A percentile compares a stretch with the other conserved stretches of the same genome.
Evolutionary conservation across 2,113 vertebrate genomes (phyloP).

Genomic region (Chaetura pelagica): DNA sequence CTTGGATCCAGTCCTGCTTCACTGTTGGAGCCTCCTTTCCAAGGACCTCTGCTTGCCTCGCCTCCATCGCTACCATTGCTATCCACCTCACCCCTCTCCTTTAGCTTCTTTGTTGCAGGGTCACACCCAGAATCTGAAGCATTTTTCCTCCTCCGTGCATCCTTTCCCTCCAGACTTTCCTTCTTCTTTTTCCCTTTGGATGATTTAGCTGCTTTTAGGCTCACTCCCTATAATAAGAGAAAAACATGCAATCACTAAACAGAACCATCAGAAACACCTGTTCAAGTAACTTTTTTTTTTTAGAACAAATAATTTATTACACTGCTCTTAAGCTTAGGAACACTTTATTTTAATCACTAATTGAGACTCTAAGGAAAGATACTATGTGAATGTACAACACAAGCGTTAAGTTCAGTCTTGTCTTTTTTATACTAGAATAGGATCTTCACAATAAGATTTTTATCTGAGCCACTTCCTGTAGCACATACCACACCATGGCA

Average conservation of each 20-base stretch:
- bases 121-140: conserved; percentile 90
- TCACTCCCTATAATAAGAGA: conserved; percentile 73
- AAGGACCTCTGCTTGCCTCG: conserved; percentile 81
- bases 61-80: conserved; percentile 81
- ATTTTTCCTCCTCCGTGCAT: conserved; percentile 89
- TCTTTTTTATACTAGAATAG: not conserved
- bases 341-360: not conserved
- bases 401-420: not conserved
- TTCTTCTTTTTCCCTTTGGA: conserved; percentile 88
- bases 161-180: conserved; percentile 87
- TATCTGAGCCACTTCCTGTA: not conserved
- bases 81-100: conserved; percentile 85
- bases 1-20: conserved; percentile 77
- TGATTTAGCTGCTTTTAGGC: conserved; percentile 75
- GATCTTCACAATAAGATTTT: not conserved
- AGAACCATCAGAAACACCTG: not conserved
- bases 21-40: conserved; percentile 78
- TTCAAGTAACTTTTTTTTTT: not conserved
- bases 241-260: conserved; percentile 1
- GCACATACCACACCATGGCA: not conserved
- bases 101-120: conserved; percentile 90
- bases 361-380: not conserved
- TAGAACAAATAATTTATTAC: not conserved
- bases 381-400: not conserved
- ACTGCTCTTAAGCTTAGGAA: not conserved